phyloP scores from a whole-genome alignment of 1,140 invertebrate species.

The Drosophila sechellia region DNA sequence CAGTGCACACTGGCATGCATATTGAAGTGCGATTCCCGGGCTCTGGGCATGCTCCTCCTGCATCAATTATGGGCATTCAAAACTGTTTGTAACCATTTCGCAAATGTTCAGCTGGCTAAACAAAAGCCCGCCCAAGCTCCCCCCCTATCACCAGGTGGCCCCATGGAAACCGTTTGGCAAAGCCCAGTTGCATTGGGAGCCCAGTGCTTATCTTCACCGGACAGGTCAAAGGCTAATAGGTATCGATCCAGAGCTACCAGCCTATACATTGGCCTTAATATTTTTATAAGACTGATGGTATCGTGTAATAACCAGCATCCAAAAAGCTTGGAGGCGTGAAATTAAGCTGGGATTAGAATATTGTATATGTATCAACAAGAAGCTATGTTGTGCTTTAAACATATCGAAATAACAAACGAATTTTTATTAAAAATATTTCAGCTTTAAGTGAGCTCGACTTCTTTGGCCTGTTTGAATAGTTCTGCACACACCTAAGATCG shows the following conservation, averaged over 20 bases:
- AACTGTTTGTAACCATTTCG: constrained; percentile 25
- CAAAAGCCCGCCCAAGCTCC: constrained; percentile 3
- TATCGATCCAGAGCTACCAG: neutral
- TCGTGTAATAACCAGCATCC: neutral
- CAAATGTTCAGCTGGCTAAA: constrained; percentile 16
- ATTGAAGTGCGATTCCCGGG: constrained; percentile 14
- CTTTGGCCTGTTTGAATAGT: too few relatives aligned
- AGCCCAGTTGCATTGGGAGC: neutral
- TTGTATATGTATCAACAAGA: too few relatives aligned
- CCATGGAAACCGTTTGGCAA: constrained; percentile 8
- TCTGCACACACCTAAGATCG: neutral
- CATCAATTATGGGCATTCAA: constrained; percentile 27
- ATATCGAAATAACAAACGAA: too few relatives aligned
- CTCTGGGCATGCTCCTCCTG: constrained; percentile 3
- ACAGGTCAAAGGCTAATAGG: constrained; percentile 3
- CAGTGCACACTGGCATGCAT: constrained; percentile 7
- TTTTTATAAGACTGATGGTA: too few relatives aligned
- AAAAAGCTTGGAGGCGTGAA: too few relatives aligned
- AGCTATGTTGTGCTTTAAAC: too few relatives aligned
- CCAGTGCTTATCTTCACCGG: neutral
- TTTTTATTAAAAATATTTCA: too few relatives aligned
- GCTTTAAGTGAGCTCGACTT: too few relatives aligned
- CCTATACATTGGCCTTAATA: neutral
- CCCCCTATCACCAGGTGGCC: neutral
- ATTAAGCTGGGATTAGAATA: too few relatives aligned